Evolutionary conservation across 2,113 vertebrate genomes (phyloP).

Genomic region (Numenius arquata): DNA sequence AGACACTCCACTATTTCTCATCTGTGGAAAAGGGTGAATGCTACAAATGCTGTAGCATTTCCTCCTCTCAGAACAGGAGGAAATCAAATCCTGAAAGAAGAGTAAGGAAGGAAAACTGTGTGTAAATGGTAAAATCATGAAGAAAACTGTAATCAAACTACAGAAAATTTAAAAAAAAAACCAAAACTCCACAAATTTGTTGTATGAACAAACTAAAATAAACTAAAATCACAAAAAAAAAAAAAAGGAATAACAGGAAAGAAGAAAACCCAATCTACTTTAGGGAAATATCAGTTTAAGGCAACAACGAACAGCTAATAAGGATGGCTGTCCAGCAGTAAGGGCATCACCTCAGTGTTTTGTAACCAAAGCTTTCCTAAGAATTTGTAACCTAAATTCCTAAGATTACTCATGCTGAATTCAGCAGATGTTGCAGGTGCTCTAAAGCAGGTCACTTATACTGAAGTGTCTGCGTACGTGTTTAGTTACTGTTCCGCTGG

Average conservation of each 20-base stretch:
- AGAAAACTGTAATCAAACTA: background rate
- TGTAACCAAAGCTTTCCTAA: background rate
- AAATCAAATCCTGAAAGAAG: background rate
- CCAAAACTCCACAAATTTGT: background rate
- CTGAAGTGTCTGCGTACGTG: rapidly evolving
- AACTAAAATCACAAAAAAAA: background rate
- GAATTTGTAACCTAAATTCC: background rate
- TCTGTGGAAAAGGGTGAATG: background rate
- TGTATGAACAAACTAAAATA: background rate
- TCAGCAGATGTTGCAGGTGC: background rate
- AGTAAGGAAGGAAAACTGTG: background rate
- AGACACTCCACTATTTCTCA: background rate
- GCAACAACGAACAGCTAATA: background rate
- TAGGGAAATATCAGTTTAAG: background rate
- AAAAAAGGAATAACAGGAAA: background rate
- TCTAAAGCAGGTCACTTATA: background rate
- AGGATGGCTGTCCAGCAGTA: background rate
- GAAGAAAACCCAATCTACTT: background rate
- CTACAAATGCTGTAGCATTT: background rate
- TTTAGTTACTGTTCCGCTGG: background rate
- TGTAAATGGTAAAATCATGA: background rate
- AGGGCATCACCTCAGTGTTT: background rate
- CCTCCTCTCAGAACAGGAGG: background rate
- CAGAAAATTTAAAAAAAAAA: background rate
- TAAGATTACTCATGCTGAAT: background rate